phyloP scores from a whole-genome alignment of 2,888 invertebrate genomes.

The Melanostoma mellinum region DNA sequence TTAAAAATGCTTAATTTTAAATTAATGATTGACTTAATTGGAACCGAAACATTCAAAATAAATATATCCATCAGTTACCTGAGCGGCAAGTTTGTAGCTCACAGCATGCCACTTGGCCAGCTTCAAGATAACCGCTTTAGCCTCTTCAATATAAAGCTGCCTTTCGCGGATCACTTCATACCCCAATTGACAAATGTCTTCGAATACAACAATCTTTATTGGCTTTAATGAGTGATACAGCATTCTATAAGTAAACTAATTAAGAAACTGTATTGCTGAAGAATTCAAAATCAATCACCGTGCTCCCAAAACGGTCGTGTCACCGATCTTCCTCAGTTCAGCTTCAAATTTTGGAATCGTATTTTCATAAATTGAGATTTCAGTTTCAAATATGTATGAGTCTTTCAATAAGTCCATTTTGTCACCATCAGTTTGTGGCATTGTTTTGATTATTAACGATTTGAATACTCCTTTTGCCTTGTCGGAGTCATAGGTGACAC shows the following conservation, averaged over 20 bases:
- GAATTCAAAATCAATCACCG: constrained; percentile 33
- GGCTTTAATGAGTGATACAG: constrained; percentile 17
- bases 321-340: constrained; percentile 73
- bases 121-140: constrained; percentile 49
- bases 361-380: constrained; percentile 76
- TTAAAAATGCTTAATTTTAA: no score
- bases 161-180: constrained; percentile 58
- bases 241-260: constrained; percentile 42
- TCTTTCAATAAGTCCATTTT: constrained; percentile 75
- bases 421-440: constrained; percentile 75
- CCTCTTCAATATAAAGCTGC: constrained; percentile 45
- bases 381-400: constrained; percentile 74
- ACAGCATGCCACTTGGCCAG: constrained; percentile 72
- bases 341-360: constrained; percentile 76
- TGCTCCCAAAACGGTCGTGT: constrained; percentile 69
- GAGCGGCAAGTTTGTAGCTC: constrained; percentile 61
- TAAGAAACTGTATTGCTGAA: constrained; percentile 19
- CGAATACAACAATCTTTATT: constrained; percentile 51
- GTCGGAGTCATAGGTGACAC: constrained; percentile 13
- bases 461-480: not conserved
- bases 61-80: not conserved
- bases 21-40: no score
- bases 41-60: no score
- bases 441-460: constrained; percentile 76
- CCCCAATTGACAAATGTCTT: constrained; percentile 59